Evolutionary conservation across 2,113 vertebrate genomes (phyloP).

Genomic region (Carlito syrichta): DNA sequence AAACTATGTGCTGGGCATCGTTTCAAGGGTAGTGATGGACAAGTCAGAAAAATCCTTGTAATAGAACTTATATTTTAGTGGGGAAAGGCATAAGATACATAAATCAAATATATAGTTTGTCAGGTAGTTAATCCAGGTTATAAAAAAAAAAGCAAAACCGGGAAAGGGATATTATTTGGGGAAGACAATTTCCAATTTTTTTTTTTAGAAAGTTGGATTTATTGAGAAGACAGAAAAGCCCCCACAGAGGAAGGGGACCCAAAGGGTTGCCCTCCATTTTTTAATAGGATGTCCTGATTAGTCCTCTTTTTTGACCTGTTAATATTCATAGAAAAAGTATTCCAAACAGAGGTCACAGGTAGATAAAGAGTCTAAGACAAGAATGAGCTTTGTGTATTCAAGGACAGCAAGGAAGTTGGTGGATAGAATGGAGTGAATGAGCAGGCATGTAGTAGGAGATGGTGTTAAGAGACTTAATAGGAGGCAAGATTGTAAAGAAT

Average conservation of each 20-base stretch:
- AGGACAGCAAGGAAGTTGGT: neutral
- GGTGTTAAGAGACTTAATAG: neutral
- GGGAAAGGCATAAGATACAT: neutral
- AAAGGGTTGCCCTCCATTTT: no score
- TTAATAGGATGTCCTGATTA: no score
- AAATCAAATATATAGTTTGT: neutral
- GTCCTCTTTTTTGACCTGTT: no score
- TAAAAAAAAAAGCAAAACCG: constrained; percentile 7
- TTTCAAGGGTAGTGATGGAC: neutral
- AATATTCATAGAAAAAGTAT: neutral
- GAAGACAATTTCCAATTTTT: neutral
- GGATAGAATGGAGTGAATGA: neutral
- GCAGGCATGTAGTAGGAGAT: neutral
- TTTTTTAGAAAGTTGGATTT: no score
- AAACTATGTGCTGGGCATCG: neutral
- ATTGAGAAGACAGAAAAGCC: no score
- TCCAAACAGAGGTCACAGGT: neutral
- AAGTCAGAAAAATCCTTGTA: no score
- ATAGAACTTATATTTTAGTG: constrained; percentile 40
- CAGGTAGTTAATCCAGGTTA: neutral
- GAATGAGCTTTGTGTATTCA: neutral
- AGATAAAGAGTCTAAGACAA: neutral
- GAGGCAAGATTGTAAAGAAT: neutral
- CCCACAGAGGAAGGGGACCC: no score
- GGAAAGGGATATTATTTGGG: neutral